A percentile compares a stretch with the other conserved stretches of the same genome.
These are phyloP conservation scores for Leptarthrus brevirostris DNA, from an alignment of 2,888 invertebrate species.

Conservation along the genomic window DNA sequence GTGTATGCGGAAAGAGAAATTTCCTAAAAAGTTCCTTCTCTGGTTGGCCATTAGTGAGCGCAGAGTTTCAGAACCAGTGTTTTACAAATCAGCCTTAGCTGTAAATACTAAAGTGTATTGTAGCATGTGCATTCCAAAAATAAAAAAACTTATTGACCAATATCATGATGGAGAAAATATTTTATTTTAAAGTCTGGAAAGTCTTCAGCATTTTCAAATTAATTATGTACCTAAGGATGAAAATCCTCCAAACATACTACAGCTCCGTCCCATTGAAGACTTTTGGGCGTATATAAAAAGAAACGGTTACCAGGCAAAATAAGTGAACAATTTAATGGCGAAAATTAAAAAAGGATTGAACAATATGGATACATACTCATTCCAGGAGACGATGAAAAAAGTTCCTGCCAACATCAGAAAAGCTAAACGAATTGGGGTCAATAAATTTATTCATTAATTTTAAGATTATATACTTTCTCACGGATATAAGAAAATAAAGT, in stretches of 20 bases:
- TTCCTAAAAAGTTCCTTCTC: background rate
- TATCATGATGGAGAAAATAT: background rate
- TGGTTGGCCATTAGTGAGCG: background rate
- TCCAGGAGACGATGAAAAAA: too few relatives aligned
- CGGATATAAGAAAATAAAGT: too few relatives aligned
- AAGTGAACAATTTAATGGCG: too few relatives aligned
- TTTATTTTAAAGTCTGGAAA: background rate
- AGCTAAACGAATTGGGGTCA: too few relatives aligned
- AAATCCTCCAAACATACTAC: background rate
- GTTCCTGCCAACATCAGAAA: too few relatives aligned
- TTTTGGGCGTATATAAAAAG: conserved; percentile 6
- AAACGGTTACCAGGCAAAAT: background rate
- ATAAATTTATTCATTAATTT: too few relatives aligned
- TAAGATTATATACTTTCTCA: too few relatives aligned
- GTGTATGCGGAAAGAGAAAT: background rate
- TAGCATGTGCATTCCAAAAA: background rate
- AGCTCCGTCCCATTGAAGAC: background rate
- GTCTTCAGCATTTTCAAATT: background rate
- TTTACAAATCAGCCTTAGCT: background rate
- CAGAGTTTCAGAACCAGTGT: background rate
- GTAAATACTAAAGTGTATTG: background rate
- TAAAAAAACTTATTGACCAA: background rate
- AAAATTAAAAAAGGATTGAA: too few relatives aligned
- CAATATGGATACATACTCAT: too few relatives aligned
- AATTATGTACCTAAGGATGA: background rate